Conservation (phyloP, 2,797 vertebrate genomes). For the Nannoperca obscura region DNA sequence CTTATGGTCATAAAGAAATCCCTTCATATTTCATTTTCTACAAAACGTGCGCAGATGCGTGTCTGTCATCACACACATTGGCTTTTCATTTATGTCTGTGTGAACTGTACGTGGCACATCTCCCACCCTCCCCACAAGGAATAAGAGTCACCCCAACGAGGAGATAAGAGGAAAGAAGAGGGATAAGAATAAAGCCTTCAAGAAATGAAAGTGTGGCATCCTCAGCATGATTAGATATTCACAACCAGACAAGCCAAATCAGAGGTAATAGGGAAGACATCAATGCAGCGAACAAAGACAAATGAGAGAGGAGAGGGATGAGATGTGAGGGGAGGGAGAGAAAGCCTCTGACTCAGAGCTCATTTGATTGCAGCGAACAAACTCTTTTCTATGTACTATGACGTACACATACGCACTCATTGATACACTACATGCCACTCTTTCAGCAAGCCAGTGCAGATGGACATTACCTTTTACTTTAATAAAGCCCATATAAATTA, state of each 20-base stretch:
- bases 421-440: constrained; percentile 4
- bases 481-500: constrained; percentile 19
- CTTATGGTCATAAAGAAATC: constrained; percentile 5
- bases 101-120: constrained; percentile 36
- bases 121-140: constrained; percentile 4
- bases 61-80: constrained; percentile 18
- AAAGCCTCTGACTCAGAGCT: constrained; percentile 49
- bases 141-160: constrained; percentile 41
- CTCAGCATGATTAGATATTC: constrained; percentile 75
- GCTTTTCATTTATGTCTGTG: constrained; percentile 15
- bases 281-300: constrained; percentile 57
- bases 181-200: constrained; percentile 51
- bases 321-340: constrained; percentile 30
- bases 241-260: constrained; percentile 75
- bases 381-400: constrained; percentile 36
- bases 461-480: constrained; percentile 34
- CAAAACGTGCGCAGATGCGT: not conserved
- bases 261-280: constrained; percentile 66
- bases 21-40: constrained; percentile 15
- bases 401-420: constrained; percentile 28
- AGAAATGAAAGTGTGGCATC: constrained; percentile 55
- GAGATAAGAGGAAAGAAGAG: constrained; percentile 39
- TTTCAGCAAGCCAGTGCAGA: constrained; percentile 22
- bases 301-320: constrained; percentile 53
- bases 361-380: constrained; percentile 58